Conservation (phyloP, 1,140 invertebrate species). For the Vanessa tameamea region DNA sequence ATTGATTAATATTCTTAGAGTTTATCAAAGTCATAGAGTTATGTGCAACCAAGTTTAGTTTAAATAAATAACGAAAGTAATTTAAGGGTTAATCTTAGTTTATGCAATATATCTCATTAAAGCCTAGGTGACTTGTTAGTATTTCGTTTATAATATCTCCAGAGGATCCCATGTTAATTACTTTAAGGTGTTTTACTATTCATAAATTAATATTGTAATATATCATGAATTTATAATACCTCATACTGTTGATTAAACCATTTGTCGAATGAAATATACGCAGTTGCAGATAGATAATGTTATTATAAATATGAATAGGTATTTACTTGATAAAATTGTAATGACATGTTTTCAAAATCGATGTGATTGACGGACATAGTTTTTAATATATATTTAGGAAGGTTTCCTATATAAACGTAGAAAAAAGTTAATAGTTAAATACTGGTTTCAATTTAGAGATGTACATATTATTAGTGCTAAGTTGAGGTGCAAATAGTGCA, state of each 20-base stretch:
- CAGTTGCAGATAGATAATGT: no score
- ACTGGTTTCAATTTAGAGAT: slow-evolving; percentile 9
- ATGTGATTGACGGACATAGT: no score
- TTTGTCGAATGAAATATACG: no score
- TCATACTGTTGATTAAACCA: background rate
- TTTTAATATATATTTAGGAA: no score
- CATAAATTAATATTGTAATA: slow-evolving; percentile 37
- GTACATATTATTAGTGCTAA: slow-evolving; percentile 26
- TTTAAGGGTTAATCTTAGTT: slow-evolving; percentile 30
- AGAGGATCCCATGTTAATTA: slow-evolving; percentile 36
- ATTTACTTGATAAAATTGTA: no score
- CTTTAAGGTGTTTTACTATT: slow-evolving; percentile 35
- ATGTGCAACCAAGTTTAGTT: background rate
- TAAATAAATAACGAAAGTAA: slow-evolving; percentile 6
- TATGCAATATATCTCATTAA: slow-evolving; percentile 26
- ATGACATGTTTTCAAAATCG: no score
- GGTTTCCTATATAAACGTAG: no score
- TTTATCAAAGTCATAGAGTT: background rate
- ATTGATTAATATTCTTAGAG: no score
- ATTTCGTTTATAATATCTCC: slow-evolving; percentile 33
- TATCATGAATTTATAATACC: slow-evolving; percentile 17
- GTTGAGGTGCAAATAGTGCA: slow-evolving; percentile 40
- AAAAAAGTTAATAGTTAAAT: background rate
- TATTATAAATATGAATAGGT: no score
- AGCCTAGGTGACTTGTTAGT: slow-evolving; percentile 28